These are phyloP conservation scores for Aethes cnicana DNA, from an alignment of 2,888 invertebrate genomes.

Conservation along the genomic window DNA sequence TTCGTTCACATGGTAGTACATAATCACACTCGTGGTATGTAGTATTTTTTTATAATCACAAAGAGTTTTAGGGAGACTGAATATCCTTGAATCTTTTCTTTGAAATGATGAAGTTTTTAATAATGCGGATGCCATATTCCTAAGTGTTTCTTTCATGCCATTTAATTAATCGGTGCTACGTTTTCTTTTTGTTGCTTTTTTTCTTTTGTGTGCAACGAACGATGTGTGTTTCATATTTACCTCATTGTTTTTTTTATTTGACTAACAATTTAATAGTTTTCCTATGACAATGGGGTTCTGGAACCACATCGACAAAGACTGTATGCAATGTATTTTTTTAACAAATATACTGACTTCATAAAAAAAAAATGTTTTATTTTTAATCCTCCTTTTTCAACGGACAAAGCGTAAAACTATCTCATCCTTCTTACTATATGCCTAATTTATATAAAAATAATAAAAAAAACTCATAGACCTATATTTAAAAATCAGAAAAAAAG, in stretches of 20 bases:
- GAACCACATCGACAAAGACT: slow-evolving; percentile 67
- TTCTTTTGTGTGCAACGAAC: slow-evolving; percentile 65
- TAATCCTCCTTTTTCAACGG: slow-evolving; percentile 39
- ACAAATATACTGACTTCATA: slow-evolving; percentile 77
- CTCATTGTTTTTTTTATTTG: slow-evolving; percentile 63
- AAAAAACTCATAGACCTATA: no score
- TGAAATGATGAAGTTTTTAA: slow-evolving; percentile 14
- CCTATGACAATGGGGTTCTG: slow-evolving; percentile 78
- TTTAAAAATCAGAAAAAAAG: no score
- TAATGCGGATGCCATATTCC: slow-evolving; percentile 71
- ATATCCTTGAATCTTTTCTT: not conserved
- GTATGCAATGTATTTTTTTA: slow-evolving; percentile 70
- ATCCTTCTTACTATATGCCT: no score
- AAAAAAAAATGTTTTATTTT: slow-evolving; percentile 49
- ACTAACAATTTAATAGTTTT: slow-evolving; percentile 53
- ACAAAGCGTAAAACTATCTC: slow-evolving; percentile 5
- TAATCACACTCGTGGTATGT: no score
- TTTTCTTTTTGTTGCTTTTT: slow-evolving; percentile 36
- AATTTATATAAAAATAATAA: no score
- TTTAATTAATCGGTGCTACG: slow-evolving; percentile 66
- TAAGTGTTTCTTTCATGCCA: slow-evolving; percentile 49
- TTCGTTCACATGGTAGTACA: no score
- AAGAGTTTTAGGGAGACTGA: not conserved
- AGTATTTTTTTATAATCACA: not conserved
- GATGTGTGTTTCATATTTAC: slow-evolving; percentile 78